These are phyloP conservation scores for Megathymus violae DNA, from an alignment of 1,140 invertebrate species.

Conservation along the genomic window DNA sequence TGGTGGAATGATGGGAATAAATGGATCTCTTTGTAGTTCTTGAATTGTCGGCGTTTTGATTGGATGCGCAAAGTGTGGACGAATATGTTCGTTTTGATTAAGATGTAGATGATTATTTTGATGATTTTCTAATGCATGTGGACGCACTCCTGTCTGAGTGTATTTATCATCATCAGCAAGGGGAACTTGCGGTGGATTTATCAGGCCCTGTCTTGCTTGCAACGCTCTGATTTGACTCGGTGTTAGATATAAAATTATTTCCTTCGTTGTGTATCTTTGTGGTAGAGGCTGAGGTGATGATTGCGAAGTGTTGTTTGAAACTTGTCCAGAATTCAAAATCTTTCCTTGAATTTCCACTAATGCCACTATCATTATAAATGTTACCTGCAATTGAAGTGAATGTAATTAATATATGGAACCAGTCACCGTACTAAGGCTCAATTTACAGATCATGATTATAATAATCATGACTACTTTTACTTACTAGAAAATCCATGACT, in stretches of 20 bases:
- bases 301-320: slow-evolving; percentile 42
- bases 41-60: slow-evolving; percentile 17
- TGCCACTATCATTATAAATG: slow-evolving; percentile 30
- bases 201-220: slow-evolving; percentile 47
- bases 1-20: not conserved
- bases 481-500: slow-evolving; percentile 44
- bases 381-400: slow-evolving; percentile 36
- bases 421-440: no score
- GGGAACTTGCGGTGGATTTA: slow-evolving; percentile 30
- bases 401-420: no score
- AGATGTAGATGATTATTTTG: not conserved
- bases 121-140: slow-evolving; percentile 1
- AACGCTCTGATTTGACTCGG: slow-evolving; percentile 60
- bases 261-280: slow-evolving; percentile 53
- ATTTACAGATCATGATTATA: no score
- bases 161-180: slow-evolving; percentile 2
- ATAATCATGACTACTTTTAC: no score
- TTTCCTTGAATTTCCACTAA: slow-evolving; percentile 36
- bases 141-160: not conserved
- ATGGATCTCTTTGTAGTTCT: slow-evolving; percentile 23
- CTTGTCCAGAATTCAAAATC: slow-evolving; percentile 48
- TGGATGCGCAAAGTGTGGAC: slow-evolving; percentile 10
- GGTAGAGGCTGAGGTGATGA: slow-evolving; percentile 31
- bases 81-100: slow-evolving; percentile 2
- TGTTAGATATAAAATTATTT: slow-evolving; percentile 64